These are phyloP conservation scores for Psittacula derbiana DNA, from an alignment of 2,797 vertebrate species.

Conservation along the genomic window DNA sequence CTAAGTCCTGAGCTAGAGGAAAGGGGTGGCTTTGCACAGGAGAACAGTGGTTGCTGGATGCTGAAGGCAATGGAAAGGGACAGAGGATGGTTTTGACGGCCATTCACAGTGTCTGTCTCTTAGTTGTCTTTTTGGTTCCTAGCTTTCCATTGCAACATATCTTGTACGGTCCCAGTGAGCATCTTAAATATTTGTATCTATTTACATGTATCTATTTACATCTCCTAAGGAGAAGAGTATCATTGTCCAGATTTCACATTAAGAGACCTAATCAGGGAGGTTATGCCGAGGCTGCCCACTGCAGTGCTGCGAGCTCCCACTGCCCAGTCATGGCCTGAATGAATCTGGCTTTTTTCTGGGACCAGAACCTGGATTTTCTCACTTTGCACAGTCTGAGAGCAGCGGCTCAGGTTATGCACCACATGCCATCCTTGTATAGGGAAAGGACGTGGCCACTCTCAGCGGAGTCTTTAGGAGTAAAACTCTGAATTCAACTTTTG, in stretches of 20 bases:
- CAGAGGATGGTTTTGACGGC: neutral
- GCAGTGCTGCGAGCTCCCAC: neutral
- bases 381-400: neutral
- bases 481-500: neutral
- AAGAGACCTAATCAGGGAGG: neutral
- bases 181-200: neutral
- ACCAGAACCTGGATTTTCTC: neutral
- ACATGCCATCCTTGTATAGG: fast-evolving
- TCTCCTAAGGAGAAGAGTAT: neutral
- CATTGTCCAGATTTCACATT: neutral
- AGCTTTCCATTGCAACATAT: neutral
- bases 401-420: neutral
- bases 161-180: neutral
- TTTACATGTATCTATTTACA: neutral
- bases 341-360: neutral
- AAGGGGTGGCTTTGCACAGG: neutral
- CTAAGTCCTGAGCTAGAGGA: neutral
- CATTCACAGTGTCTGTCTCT: neutral
- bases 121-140: neutral
- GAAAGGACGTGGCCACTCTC: neutral
- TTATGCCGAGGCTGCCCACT: neutral
- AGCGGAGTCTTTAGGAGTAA: neutral
- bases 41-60: neutral
- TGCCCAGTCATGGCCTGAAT: neutral
- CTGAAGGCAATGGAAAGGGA: neutral